Percentiles rank a stretch among this genome's conserved stretches.
Conservation (phyloP, 37 sponge, comb jelly and placozoan genomes). For the Spongilla lacustris region DNA sequence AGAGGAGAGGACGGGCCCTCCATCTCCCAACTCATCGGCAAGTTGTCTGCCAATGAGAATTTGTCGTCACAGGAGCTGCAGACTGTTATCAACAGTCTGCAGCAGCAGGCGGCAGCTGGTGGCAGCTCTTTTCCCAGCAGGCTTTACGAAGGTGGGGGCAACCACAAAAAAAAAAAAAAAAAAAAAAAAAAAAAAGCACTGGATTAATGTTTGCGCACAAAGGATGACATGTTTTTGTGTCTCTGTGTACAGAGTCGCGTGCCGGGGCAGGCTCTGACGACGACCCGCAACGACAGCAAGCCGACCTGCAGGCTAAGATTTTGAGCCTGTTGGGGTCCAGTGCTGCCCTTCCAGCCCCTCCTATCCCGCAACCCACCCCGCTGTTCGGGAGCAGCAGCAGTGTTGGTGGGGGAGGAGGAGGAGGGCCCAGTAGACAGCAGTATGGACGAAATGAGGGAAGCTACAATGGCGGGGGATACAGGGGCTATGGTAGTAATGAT, state of each 20-base stretch:
- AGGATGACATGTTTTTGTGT: neutral
- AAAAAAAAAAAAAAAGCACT: neutral
- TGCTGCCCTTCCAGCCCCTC: slow-evolving; percentile 74
- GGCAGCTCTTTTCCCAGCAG: neutral
- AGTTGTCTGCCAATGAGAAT: slow-evolving; percentile 47
- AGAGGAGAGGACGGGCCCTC: neutral
- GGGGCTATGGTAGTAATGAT: too few species aligned
- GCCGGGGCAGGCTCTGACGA: neutral
- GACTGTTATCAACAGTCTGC: slow-evolving; percentile 41
- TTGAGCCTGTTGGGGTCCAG: slow-evolving; percentile 81
- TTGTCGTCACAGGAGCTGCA: slow-evolving; percentile 32
- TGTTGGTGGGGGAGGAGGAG: too few species aligned
- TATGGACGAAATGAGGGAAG: neutral
- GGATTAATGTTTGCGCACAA: neutral
- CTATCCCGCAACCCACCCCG: neutral
- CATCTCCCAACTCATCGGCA: slow-evolving; percentile 34
- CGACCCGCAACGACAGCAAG: slow-evolving; percentile 70
- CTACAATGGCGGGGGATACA: slow-evolving; percentile 4
- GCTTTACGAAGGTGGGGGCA: neutral
- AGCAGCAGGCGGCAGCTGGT: slow-evolving; percentile 56
- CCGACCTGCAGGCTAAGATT: slow-evolving; percentile 87
- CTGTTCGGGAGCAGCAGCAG: neutral
- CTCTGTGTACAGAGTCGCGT: neutral
- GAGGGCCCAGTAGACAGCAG: neutral
- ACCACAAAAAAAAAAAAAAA: neutral